These are phyloP conservation scores for Sebastiscus tertius DNA, from an alignment of 2,797 vertebrate species.

Conservation along the genomic window DNA sequence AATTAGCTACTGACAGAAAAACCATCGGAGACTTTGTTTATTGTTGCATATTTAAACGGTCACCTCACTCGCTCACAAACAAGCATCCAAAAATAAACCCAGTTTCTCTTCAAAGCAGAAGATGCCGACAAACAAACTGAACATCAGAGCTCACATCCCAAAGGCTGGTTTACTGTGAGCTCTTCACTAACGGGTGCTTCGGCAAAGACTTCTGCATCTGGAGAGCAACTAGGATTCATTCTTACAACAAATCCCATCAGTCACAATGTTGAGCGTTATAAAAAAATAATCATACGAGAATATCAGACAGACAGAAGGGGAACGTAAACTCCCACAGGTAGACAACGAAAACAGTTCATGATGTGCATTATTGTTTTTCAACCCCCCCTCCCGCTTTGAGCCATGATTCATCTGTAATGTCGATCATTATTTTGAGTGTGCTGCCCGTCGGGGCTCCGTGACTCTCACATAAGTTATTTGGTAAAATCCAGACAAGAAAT, in stretches of 20 bases:
- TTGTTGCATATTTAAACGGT: constrained; percentile 71
- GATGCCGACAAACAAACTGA: constrained; percentile 73
- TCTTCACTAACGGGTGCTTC: constrained; percentile 89
- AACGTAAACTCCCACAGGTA: constrained; percentile 7
- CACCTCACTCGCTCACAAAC: constrained; percentile 31
- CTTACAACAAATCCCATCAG: constrained; percentile 16
- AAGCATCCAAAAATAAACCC: constrained; percentile 28
- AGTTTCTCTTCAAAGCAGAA: constrained; percentile 74
- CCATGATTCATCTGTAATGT: neutral
- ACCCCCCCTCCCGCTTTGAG: neutral
- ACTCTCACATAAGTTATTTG: constrained; percentile 28
- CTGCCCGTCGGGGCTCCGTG: neutral
- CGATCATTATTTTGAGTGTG: neutral
- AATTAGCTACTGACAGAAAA: neutral
- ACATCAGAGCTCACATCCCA: constrained; percentile 92
- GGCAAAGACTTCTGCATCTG: constrained; percentile 60
- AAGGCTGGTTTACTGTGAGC: constrained; percentile 90
- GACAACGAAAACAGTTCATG: constrained; percentile 20
- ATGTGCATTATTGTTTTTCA: neutral
- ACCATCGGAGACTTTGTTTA: constrained; percentile 59
- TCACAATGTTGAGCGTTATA: constrained; percentile 44
- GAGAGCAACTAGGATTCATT: constrained; percentile 53
- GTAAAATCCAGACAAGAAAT: constrained; percentile 25
- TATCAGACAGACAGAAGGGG: constrained; percentile 33
- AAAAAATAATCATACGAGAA: constrained; percentile 63